These are phyloP conservation scores for Phrynocephalus versicolor DNA, from an alignment of 2,113 vertebrate species.

Conservation along the genomic window DNA sequence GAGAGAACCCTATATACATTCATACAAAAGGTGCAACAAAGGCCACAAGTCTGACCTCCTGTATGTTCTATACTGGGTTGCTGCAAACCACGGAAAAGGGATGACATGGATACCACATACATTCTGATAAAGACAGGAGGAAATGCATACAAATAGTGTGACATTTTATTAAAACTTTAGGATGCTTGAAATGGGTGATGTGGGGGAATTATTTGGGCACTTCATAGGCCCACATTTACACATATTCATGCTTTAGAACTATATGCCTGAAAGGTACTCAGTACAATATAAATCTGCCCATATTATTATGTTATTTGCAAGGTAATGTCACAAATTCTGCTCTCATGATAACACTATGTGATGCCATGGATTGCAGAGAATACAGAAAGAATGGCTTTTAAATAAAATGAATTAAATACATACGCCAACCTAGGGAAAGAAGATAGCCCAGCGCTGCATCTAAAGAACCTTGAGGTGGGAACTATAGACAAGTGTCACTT, in stretches of 20 bases:
- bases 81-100: slow-evolving; percentile 44
- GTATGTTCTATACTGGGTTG: no score
- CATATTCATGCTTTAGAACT: background rate
- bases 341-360: background rate
- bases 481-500: background rate
- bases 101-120: no score
- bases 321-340: background rate
- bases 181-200: background rate
- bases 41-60: no score
- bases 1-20: no score
- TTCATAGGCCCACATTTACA: background rate
- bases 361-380: background rate
- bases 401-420: background rate
- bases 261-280: background rate
- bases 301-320: background rate
- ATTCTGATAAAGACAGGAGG: slow-evolving; percentile 40
- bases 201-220: background rate
- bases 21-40: no score
- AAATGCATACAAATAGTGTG: slow-evolving; percentile 27
- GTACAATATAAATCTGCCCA: no score
- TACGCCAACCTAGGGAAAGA: background rate
- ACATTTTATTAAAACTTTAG: slow-evolving; percentile 29
- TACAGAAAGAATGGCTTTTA: background rate
- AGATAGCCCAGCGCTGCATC: background rate
- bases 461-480: background rate